These are phyloP conservation scores for Amia ocellicauda DNA, from an alignment of 2,113 vertebrate genomes.

Conservation along the genomic window DNA sequence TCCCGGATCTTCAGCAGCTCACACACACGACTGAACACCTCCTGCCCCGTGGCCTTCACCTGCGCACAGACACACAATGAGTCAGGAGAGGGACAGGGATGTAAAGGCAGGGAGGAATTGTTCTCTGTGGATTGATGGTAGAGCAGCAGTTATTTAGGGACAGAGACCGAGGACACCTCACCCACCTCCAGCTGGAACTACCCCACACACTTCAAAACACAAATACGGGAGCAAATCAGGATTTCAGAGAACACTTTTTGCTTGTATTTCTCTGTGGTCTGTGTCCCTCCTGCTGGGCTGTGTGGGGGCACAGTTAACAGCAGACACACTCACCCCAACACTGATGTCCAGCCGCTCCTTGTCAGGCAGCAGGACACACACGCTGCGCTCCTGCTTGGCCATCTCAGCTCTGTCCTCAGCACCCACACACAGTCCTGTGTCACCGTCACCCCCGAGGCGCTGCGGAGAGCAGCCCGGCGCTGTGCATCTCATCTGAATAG, in stretches of 20 bases:
- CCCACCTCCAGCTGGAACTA: neutral
- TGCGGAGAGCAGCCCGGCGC: neutral
- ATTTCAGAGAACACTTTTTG: neutral
- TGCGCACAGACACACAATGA: conserved; percentile 42
- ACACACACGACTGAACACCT: conserved; percentile 75
- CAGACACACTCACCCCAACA: conserved; percentile 61
- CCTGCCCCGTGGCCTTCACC: conserved; percentile 79
- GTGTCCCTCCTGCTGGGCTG: neutral
- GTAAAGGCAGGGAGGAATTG: conserved; percentile 1
- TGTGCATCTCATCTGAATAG: conserved; percentile 17
- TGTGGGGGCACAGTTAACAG: neutral
- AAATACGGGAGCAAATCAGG: neutral
- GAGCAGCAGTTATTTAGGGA: neutral
- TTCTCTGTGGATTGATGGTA: neutral
- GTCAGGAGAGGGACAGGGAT: neutral
- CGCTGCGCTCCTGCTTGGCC: conserved; percentile 62
- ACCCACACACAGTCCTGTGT: conserved; percentile 25
- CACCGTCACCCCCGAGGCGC: conserved; percentile 28
- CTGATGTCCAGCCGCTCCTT: conserved; percentile 73
- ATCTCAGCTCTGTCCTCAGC: neutral
- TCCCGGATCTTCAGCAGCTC: conserved; percentile 74
- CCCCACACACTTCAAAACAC: neutral
- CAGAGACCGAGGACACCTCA: neutral
- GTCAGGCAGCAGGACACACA: conserved; percentile 80
- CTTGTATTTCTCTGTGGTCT: too few species aligned